phyloP scores from a whole-genome alignment of 2,797 vertebrate genomes.

The Spheniscus humboldti region DNA sequence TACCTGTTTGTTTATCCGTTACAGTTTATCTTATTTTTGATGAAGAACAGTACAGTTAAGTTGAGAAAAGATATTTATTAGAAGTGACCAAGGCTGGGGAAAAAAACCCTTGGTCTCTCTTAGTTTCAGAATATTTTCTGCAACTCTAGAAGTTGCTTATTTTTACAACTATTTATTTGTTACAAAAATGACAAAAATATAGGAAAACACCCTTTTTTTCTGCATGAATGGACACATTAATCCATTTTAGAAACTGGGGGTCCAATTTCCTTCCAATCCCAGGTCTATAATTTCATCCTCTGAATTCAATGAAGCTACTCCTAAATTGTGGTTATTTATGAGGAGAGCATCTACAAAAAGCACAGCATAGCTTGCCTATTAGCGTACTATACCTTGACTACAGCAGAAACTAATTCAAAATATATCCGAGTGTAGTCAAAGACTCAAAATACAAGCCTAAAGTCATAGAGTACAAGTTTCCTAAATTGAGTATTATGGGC shows the following conservation, averaged over 20 bases:
- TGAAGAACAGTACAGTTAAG: not conserved
- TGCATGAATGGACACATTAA: not conserved
- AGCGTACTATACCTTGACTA: not conserved
- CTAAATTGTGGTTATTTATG: not conserved
- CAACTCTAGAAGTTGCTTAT: not conserved
- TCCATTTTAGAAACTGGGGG: not conserved
- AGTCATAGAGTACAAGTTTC: not conserved
- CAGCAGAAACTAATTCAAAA: not conserved
- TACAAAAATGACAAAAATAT: not conserved
- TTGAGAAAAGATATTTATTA: not conserved
- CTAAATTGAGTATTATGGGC: not conserved
- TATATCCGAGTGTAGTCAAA: not conserved
- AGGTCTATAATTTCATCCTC: not conserved
- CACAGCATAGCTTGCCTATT: not conserved
- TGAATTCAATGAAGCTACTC: not conserved
- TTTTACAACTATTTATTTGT: not conserved
- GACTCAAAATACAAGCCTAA: not conserved
- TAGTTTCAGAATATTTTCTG: not conserved
- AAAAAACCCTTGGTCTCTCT: not conserved
- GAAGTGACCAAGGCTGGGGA: not conserved
- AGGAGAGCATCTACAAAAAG: not conserved
- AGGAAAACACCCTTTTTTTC: not conserved
- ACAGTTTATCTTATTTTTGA: not conserved
- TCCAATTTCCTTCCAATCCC: not conserved
- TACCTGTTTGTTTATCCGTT: not conserved